Percentiles rank a stretch among this genome's conserved stretches.
These are phyloP conservation scores for Tachina grossa DNA, from an alignment of 2,888 invertebrate genomes.

Conservation along the genomic window DNA sequence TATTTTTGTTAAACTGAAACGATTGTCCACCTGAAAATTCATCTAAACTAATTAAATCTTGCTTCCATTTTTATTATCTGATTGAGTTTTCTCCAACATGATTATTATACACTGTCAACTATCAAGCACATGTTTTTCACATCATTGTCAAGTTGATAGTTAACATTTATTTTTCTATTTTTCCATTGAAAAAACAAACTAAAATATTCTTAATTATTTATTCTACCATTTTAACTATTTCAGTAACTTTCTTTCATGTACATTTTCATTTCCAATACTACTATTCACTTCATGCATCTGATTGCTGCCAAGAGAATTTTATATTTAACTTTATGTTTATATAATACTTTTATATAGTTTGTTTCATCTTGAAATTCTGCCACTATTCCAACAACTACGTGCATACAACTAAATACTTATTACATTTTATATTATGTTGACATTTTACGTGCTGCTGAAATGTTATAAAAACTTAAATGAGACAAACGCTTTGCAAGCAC, in stretches of 20 bases:
- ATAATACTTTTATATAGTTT: constrained; percentile 41
- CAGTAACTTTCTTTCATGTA: constrained; percentile 1
- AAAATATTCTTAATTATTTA: constrained; percentile 14
- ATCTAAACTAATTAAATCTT: background rate
- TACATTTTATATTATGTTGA: constrained; percentile 60
- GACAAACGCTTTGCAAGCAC: background rate
- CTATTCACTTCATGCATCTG: background rate
- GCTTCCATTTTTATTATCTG: background rate
- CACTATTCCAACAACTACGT: background rate
- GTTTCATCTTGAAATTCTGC: constrained; percentile 43
- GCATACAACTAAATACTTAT: constrained; percentile 17
- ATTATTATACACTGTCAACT: background rate
- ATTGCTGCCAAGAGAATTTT: constrained; percentile 37
- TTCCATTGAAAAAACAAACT: background rate
- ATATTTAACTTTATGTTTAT: constrained; percentile 40
- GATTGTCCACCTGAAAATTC: too few relatives aligned
- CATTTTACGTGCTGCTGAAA: constrained; percentile 64
- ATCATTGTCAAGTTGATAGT: background rate
- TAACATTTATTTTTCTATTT: constrained; percentile 1
- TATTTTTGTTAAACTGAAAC: too few relatives aligned
- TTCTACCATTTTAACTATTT: constrained; percentile 5
- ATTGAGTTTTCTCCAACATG: background rate
- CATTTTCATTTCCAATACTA: constrained; percentile 6
- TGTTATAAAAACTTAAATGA: constrained; percentile 51
- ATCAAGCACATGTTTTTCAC: background rate